Evolutionary conservation across 2,888 invertebrate genomes (phyloP), one percentile per base, ranked within the genome.

Genomic region (Scrobipalpa costella): DNA sequence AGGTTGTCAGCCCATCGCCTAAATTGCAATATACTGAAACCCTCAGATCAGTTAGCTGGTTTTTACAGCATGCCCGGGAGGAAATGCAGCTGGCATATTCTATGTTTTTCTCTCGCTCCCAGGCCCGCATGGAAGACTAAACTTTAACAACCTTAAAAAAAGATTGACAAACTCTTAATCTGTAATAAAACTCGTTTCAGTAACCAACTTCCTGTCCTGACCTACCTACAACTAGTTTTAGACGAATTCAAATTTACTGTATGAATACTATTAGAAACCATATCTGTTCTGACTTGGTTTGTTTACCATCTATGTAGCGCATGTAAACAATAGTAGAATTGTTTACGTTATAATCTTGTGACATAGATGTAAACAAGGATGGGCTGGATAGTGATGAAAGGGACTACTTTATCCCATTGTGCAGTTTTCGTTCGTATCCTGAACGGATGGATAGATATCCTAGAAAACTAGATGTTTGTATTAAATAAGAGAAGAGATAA

Each of bases 341-440:
- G 50, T 52, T 52, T 52, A 52, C 50, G 50, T 52, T 52, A 21
- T 27, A 13, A 52, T 52, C 50, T 52, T 21, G 50, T 52, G 50
- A 52, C 36, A 27, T 34, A 33, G 27, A 57, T 27, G 50, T 52
- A 27, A 27, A 52, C 50, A 52, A 52, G 21, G 15, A 49, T 17
- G 50, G 50, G 21, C 21, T 19, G n/a, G n/a, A n/a, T 21, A 52
- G 21, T 52, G 13, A 27, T 9, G 21, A 52, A 44, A 15, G 44
- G 2, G 7, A 15, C 27, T 7, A 15, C 2, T 44, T 15, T 7
- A 15, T 36, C 11, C 7, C 11, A 9, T 9, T 11, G 7, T 36
- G 36, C 36, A 11, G 8, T 36, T 7, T 36, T 36, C 11, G 36
- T 36, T 36, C 11, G 36, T 36, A 27, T 2, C 36, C 7, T 9